Percentiles rank a stretch among this genome's conserved stretches.
Conservation (phyloP, 2,888 invertebrate genomes). For the Cephus pulcher region DNA sequence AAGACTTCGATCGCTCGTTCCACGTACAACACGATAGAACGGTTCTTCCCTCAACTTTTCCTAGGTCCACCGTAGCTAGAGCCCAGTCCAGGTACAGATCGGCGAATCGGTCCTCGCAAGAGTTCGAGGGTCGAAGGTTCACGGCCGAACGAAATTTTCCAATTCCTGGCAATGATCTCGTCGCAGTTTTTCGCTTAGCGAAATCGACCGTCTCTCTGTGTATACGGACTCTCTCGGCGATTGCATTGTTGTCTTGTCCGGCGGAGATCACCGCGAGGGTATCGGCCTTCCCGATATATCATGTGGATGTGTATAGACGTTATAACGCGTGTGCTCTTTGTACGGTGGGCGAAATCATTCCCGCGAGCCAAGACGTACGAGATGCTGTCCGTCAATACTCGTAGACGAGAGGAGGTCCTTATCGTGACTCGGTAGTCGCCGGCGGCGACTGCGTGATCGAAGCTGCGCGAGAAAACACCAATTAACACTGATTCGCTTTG, state of each 20-base stretch:
- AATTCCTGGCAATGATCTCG: background rate
- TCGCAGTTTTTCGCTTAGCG: background rate
- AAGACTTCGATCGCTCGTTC: background rate
- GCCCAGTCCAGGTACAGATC: background rate
- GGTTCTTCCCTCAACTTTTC: background rate
- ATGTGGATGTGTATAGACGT: conserved; percentile 14
- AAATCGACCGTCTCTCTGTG: background rate
- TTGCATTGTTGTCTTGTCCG: conserved; percentile 66
- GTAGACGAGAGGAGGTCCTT: conserved; percentile 23
- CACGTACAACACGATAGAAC: background rate
- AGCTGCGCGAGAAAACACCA: conserved; percentile 49
- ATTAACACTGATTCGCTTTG: conserved; percentile 48
- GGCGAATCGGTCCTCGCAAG: background rate
- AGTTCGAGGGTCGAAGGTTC: background rate
- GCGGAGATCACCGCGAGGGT: conserved; percentile 63
- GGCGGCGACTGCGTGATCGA: conserved; percentile 19
- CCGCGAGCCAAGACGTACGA: conserved; percentile 18
- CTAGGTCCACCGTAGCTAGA: background rate
- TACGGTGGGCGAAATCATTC: conserved; percentile 14
- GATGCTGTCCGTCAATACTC: conserved; percentile 48
- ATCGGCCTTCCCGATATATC: conserved; percentile 61
- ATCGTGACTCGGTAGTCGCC: conserved; percentile 16
- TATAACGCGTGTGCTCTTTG: background rate
- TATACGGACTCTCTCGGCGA: conserved; percentile 38
- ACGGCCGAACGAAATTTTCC: background rate